phyloP scores from a whole-genome alignment of 2,888 invertebrate species.

The Epinotia demarniana region DNA sequence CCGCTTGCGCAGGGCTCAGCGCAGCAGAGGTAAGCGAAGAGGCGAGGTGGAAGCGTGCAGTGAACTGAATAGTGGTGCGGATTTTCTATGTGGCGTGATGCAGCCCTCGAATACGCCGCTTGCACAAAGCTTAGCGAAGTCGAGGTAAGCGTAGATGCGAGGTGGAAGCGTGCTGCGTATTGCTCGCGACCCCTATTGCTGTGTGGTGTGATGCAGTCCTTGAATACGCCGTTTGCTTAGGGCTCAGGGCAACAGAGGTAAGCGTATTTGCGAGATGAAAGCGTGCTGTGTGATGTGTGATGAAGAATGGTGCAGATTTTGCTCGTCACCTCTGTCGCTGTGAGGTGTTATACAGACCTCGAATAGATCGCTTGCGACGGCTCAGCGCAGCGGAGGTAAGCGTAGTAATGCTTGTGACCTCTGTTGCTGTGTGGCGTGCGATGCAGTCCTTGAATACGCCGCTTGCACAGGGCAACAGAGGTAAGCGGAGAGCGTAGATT shows the following conservation, averaged over 20 bases:
- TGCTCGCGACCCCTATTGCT: conserved; percentile 98
- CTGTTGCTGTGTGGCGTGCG: conserved; percentile 94
- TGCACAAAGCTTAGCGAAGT: conserved; percentile 73
- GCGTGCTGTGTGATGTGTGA: too few relatives aligned
- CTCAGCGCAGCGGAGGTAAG: conserved; percentile 74
- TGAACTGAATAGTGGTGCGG: conserved; percentile 74
- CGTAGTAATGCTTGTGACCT: conserved; percentile 94
- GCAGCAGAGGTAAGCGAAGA: conserved; percentile 70
- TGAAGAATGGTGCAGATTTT: conserved; percentile 86
- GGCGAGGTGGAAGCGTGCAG: neutral
- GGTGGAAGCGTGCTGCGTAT: conserved; percentile 45
- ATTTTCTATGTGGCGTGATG: conserved; percentile 91
- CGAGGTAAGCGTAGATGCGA: conserved; percentile 62
- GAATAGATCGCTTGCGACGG: conserved; percentile 76
- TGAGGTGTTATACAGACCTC: conserved; percentile 86
- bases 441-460: conserved; percentile 77
- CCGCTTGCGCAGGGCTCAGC: conserved; percentile 74
- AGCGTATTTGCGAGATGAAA: neutral
- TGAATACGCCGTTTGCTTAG: conserved; percentile 76
- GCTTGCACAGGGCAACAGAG: conserved; percentile 78
- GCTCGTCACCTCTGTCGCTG: conserved; percentile 97
- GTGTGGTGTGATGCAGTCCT: conserved; percentile 86
- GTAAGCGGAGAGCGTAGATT: conserved; percentile 52
- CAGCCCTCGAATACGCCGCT: conserved; percentile 77
- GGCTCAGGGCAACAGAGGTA: too few relatives aligned